Base-by-base conservation (phyloP, 2,797 vertebrate species). In the Taenioides sp. region DNA sequence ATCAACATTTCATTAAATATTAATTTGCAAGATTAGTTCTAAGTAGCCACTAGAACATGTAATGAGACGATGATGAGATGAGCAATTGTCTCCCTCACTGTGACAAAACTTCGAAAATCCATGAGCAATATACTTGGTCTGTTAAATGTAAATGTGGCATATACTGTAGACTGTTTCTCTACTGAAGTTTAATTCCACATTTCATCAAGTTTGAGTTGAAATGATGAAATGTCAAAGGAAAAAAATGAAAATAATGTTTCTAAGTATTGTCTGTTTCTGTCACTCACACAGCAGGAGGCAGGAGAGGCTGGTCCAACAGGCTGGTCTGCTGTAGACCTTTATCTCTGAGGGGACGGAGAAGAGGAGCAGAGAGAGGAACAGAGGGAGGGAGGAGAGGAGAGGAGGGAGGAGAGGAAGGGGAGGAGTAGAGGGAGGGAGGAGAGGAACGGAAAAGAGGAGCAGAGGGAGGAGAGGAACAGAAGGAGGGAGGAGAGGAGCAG, bases 1-100 rank as follows among this genome's bases (percentile, higher is more conserved):
- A 83, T 83, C 75, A 79, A 78, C 82, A 80, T 74, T 70, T 78
- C 69, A 76, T 84, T 23, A 66, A 72, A 72, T 73, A 71, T 84
- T 68, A 57, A 83, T 67, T 67, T 25, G 34, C 34, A 23, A 22
- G 70, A 58, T 74, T 58, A 60, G 69, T 65, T 70, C 66, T 61
- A 43, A 50, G 67, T 59, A 63, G 11, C 43, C 62, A 22, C 57
- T 71, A 71, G 16, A 65, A 70, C 70, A 60, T 37, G 63, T 54
- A 0, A 20, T 59, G 23, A 67, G 68, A n/a, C 12, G 58, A 79
- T 54, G 31, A 31, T 27, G 22, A 0, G 17, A 28, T 0, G 17
- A 27, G 64, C 16, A 18, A 23, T 50, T 14, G 14, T 47, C 43
- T 14, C 14, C 43, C 4, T 47, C 40, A 65, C 40, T 27, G 43